A percentile compares a stretch with the other conserved stretches of the same genome.
Conservation (phyloP, 53 echinoderm and acorn worm genomes). For the Paelopatides confundens region DNA sequence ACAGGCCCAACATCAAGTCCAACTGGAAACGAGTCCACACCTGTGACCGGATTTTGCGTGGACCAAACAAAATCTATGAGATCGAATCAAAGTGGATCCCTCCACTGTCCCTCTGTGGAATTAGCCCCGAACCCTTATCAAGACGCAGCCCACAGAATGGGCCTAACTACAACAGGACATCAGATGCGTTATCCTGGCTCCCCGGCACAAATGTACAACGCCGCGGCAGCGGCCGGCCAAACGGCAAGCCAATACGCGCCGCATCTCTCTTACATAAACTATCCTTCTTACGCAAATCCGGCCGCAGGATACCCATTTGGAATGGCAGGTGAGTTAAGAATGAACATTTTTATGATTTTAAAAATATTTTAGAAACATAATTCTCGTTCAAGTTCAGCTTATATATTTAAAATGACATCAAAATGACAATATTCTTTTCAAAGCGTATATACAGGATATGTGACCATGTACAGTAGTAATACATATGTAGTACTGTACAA, state of each 20-base stretch:
- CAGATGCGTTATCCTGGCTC: constrained; percentile 73
- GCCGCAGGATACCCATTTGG: constrained; percentile 69
- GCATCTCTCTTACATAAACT: constrained; percentile 72
- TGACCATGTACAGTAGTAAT: too few species aligned
- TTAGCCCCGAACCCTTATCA: constrained; percentile 57
- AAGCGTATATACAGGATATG: too few species aligned
- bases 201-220: constrained; percentile 73
- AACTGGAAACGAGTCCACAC: constrained; percentile 48
- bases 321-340: constrained; percentile 62
- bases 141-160: constrained; percentile 64
- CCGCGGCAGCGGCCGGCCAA: constrained; percentile 61
- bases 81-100: constrained; percentile 57
- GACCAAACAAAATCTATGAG: constrained; percentile 66
- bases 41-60: constrained; percentile 41
- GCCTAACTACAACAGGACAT: constrained; percentile 59
- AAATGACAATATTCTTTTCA: too few species aligned
- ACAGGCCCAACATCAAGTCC: constrained; percentile 51
- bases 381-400: neutral
- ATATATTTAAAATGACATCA: too few species aligned
- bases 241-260: constrained; percentile 53
- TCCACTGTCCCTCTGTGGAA: constrained; percentile 68
- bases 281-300: constrained; percentile 64
- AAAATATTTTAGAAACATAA: neutral
- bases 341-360: neutral
- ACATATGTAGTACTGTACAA: too few species aligned